These are phyloP conservation scores for Copidosoma aretas DNA, from an alignment of 2,888 invertebrate genomes.

Conservation along the genomic window DNA sequence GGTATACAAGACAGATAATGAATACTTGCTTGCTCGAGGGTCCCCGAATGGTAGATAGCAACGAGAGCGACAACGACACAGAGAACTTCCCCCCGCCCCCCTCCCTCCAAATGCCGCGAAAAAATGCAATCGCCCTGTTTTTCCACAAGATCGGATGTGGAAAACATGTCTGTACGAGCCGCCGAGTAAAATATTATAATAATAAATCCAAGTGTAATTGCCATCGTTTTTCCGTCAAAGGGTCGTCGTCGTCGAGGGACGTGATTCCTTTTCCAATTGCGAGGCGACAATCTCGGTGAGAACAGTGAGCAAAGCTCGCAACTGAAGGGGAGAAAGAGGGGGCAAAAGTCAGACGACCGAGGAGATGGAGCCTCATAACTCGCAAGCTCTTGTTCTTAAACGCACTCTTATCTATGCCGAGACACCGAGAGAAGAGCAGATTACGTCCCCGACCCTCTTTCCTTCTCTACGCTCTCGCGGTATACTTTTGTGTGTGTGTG, in stretches of 20 bases:
- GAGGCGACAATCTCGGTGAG: background rate
- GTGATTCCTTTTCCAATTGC: background rate
- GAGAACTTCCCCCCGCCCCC: no score
- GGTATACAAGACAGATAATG: no score
- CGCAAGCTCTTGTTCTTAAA: slow-evolving; percentile 34
- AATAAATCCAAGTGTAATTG: background rate
- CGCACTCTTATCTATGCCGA: slow-evolving; percentile 33
- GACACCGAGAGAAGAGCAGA: slow-evolving; percentile 27
- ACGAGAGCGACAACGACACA: no score
- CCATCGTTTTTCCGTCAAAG: background rate
- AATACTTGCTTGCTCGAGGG: no score
- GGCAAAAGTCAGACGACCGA: background rate
- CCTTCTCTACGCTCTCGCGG: background rate
- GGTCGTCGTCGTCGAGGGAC: background rate
- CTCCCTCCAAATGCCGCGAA: no score
- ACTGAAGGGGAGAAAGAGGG: background rate
- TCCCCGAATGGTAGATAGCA: no score
- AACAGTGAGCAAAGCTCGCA: no score
- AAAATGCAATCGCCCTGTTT: no score
- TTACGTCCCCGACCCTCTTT: slow-evolving; percentile 16
- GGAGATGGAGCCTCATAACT: slow-evolving; percentile 32
- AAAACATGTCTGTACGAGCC: no score
- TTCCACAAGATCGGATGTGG: no score
- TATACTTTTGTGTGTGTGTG: no score
- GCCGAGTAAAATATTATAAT: background rate